Conservation (phyloP, 2,113 vertebrate genomes). For the Pseudorasbora parva region DNA sequence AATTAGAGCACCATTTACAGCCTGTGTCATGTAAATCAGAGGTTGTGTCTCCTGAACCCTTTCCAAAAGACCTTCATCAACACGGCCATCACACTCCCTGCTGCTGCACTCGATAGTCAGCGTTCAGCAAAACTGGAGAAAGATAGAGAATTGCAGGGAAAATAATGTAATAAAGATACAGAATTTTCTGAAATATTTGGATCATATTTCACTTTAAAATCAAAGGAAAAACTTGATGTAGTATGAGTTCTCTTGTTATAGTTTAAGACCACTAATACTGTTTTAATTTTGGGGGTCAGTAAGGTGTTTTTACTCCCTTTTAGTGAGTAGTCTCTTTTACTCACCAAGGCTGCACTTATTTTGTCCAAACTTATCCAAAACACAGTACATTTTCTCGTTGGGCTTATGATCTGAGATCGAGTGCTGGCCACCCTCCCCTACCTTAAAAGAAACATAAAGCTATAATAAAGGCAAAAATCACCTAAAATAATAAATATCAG, state of each 20-base stretch:
- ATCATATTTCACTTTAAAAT: neutral
- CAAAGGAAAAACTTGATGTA: neutral
- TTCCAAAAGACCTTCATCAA: conserved; percentile 67
- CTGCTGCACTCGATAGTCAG: neutral
- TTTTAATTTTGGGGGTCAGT: neutral
- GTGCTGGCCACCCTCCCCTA: no score
- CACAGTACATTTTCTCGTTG: no score
- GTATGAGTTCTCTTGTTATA: neutral
- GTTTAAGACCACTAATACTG: neutral
- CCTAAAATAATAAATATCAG: no score
- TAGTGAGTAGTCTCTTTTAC: no score
- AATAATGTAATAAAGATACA: neutral
- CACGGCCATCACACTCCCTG: conserved; percentile 52
- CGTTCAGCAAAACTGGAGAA: neutral
- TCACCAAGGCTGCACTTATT: no score
- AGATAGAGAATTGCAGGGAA: neutral
- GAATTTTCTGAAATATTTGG: neutral
- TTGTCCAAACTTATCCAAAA: no score
- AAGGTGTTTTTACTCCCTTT: neutral
- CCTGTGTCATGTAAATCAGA: conserved; percentile 54
- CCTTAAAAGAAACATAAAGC: no score
- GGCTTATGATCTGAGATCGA: no score
- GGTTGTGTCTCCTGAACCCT: conserved; percentile 50
- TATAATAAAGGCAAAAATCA: no score
- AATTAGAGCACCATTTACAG: conserved; percentile 39